Evolutionary conservation across 2,888 invertebrate species (phyloP).

Genomic region (Caenorhabditis zanzibari): DNA sequence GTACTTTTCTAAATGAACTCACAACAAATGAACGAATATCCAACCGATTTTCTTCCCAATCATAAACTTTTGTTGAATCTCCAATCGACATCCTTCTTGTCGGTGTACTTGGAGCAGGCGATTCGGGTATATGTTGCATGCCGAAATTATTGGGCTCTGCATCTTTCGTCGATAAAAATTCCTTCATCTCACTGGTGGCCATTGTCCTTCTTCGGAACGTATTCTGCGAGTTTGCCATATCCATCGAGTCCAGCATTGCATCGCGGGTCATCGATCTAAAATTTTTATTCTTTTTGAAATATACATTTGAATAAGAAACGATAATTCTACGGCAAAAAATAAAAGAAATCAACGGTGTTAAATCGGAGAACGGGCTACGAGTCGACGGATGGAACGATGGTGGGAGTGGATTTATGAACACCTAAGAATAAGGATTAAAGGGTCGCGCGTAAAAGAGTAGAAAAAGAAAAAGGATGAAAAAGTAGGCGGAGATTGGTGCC

Average conservation of each 20-base stretch:
- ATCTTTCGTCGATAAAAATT: constrained; percentile 40
- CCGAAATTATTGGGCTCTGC: constrained; percentile 19
- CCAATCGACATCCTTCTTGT: constrained; percentile 60
- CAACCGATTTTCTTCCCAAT: constrained; percentile 71
- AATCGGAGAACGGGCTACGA: constrained; percentile 32
- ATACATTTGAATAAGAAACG: constrained; percentile 54
- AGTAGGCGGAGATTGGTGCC: constrained; percentile 44
- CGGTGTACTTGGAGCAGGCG: neutral
- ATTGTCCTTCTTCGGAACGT: constrained; percentile 51
- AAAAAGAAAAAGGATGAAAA: constrained; percentile 23
- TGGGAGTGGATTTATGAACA: constrained; percentile 36
- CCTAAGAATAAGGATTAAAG: constrained; percentile 37
- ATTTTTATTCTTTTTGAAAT: constrained; percentile 55
- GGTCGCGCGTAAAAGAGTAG: constrained; percentile 40
- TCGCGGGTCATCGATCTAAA: constrained; percentile 61
- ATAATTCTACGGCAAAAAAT: constrained; percentile 46
- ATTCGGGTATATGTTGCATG: constrained; percentile 10
- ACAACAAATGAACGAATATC: constrained; percentile 73
- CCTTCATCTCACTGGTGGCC: constrained; percentile 47
- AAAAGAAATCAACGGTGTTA: constrained; percentile 26
- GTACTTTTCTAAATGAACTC: neutral
- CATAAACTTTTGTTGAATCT: constrained; percentile 47
- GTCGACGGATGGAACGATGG: constrained; percentile 1
- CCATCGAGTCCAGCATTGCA: constrained; percentile 31
- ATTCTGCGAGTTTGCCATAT: constrained; percentile 33